These are phyloP conservation scores for Drosophila arizonae DNA, from an alignment of 1,140 invertebrate genomes.

Conservation along the genomic window DNA sequence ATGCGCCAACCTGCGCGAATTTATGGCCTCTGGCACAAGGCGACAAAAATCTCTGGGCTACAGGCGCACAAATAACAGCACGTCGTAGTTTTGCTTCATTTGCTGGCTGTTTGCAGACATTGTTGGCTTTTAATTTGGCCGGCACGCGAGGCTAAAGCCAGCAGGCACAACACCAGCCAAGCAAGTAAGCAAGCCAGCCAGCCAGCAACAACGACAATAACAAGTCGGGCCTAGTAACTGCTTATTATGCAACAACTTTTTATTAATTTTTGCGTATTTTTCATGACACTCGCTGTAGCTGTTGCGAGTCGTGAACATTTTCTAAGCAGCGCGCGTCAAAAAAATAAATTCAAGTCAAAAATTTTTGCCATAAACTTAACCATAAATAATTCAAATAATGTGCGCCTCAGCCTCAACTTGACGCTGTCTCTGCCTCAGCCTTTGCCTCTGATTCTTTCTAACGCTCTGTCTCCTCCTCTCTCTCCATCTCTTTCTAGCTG, in stretches of 20 bases:
- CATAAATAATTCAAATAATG: constrained; percentile 80
- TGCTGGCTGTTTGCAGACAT: constrained; percentile 67
- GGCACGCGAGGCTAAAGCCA: constrained; percentile 56
- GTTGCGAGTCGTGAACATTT: constrained; percentile 20
- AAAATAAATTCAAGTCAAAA: constrained; percentile 76
- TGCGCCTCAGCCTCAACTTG: constrained; percentile 32
- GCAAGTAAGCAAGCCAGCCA: constrained; percentile 1
- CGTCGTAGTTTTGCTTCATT: constrained; percentile 77
- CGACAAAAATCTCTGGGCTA: constrained; percentile 71
- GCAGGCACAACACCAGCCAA: constrained; percentile 5
- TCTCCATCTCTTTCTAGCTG: constrained; percentile 35
- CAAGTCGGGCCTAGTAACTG: constrained; percentile 41
- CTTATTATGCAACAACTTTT: constrained; percentile 70
- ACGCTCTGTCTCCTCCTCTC: neutral
- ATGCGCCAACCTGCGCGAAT: constrained; percentile 74
- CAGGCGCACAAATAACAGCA: constrained; percentile 68
- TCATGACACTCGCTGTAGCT: constrained; percentile 42
- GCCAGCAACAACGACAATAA: neutral
- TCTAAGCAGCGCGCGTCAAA: constrained; percentile 42
- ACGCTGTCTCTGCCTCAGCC: constrained; percentile 2
- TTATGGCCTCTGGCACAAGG: constrained; percentile 67
- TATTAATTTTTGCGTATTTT: constrained; percentile 79
- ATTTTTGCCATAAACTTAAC: constrained; percentile 77
- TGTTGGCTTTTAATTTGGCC: constrained; percentile 78
- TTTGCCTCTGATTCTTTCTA: too few relatives aligned